Conservation (phyloP, 2,888 invertebrate species). For the Epicampocera succincta region DNA sequence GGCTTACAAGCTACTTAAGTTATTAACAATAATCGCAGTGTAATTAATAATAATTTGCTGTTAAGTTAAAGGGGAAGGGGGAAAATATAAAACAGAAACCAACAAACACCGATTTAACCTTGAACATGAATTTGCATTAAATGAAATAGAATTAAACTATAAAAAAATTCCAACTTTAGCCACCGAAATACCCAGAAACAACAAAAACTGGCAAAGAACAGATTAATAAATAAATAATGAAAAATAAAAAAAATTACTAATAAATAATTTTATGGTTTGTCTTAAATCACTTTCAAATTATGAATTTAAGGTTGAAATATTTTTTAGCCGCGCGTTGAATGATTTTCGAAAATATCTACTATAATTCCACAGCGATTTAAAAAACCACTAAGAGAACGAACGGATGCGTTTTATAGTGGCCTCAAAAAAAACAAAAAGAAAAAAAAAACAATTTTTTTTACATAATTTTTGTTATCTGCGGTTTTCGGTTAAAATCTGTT, state of each 20-base stretch:
- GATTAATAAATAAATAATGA: constrained; percentile 1
- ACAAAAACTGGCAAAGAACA: neutral
- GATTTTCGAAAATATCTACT: constrained; percentile 11
- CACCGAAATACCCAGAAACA: neutral
- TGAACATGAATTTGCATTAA: constrained; percentile 45
- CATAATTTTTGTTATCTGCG: neutral
- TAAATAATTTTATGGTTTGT: constrained; percentile 12
- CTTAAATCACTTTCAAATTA: neutral
- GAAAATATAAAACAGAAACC: neutral
- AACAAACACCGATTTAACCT: constrained; percentile 52
- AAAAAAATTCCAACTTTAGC: constrained; percentile 9
- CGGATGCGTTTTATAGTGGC: constrained; percentile 61
- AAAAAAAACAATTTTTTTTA: constrained; percentile 29
- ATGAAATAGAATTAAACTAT: constrained; percentile 31
- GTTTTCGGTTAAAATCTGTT: constrained; percentile 5
- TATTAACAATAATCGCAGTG: constrained; percentile 52
- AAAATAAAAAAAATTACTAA: constrained; percentile 18
- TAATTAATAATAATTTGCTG: constrained; percentile 35
- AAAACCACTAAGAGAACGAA: constrained; percentile 26
- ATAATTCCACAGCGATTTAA: neutral
- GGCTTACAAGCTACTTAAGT: constrained; percentile 49
- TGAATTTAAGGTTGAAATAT: constrained; percentile 42
- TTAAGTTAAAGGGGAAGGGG: neutral
- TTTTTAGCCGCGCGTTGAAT: constrained; percentile 36
- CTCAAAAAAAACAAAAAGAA: constrained; percentile 50